Conservation (phyloP, 2,797 vertebrate species). For the Hyperoplus lanceolatus region DNA sequence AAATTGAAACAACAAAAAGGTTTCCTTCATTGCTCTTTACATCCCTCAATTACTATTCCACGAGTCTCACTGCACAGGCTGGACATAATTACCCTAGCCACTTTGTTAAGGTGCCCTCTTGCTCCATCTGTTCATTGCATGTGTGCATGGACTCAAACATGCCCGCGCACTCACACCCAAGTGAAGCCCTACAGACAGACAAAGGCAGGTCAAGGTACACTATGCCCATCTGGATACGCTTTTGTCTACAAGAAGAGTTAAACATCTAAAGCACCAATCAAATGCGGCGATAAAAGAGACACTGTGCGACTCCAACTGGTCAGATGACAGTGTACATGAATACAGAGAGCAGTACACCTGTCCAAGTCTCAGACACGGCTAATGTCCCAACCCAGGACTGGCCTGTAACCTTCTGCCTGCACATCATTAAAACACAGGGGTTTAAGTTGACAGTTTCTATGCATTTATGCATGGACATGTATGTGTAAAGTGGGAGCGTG, state of each 20-base stretch:
- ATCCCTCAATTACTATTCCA: constrained; percentile 72
- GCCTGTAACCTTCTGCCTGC: constrained; percentile 36
- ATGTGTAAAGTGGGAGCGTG: constrained; percentile 34
- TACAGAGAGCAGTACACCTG: constrained; percentile 59
- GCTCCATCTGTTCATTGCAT: constrained; percentile 74
- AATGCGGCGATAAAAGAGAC: constrained; percentile 40
- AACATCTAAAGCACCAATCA: constrained; percentile 66
- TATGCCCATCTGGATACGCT: constrained; percentile 67
- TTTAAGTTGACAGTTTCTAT: constrained; percentile 48
- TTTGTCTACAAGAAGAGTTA: constrained; percentile 59
- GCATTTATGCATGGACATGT: constrained; percentile 57
- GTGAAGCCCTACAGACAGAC: constrained; percentile 56
- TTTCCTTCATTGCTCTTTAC: constrained; percentile 29
- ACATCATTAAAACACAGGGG: constrained; percentile 43
- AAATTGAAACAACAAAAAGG: too few species aligned
- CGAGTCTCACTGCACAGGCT: constrained; percentile 61
- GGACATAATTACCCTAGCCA: constrained; percentile 75
- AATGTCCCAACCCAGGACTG: constrained; percentile 15
- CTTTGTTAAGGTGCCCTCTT: constrained; percentile 78
- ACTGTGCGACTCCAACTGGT: constrained; percentile 38
- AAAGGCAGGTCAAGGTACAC: constrained; percentile 73
- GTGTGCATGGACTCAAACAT: constrained; percentile 32
- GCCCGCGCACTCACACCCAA: neutral
- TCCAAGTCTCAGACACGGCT: constrained; percentile 27
- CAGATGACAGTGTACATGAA: constrained; percentile 58